phyloP scores from a whole-genome alignment of 2,113 vertebrate species.

The Motacilla alba region DNA sequence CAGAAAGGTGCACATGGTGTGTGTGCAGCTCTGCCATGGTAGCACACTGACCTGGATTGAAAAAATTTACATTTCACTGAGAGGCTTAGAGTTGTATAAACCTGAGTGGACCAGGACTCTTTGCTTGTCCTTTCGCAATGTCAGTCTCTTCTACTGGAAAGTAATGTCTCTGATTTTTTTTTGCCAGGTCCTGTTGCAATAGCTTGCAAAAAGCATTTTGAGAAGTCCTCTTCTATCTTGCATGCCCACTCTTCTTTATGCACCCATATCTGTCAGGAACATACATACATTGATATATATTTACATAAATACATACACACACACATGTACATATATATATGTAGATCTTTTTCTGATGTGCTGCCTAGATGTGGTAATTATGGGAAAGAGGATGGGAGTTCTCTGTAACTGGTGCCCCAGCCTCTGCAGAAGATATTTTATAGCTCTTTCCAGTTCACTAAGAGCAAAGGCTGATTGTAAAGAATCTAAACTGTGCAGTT shows the following conservation, averaged over 20 bases:
- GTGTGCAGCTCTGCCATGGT: not conserved
- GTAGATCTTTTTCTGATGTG: not conserved
- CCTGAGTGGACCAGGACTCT: not conserved
- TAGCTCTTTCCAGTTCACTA: not conserved
- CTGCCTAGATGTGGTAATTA: not conserved
- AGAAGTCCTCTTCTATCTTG: not conserved
- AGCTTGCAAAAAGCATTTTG: not conserved
- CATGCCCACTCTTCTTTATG: not conserved
- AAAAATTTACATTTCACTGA: not conserved
- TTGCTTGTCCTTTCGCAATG: not conserved
- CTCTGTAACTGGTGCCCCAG: not conserved
- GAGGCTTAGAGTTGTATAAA: not conserved
- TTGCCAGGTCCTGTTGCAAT: not conserved
- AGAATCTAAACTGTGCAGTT: not conserved
- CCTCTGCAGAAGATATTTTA: not conserved
- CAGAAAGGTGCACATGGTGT: slow-evolving; percentile 25
- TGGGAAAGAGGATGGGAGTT: not conserved
- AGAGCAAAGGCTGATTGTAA: not conserved
- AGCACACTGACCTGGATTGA: slow-evolving; percentile 6
- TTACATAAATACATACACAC: not conserved
- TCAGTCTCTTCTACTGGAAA: not conserved
- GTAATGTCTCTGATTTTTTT: not conserved
- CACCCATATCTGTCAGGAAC: not conserved
- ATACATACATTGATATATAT: not conserved
- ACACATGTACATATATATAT: not conserved